Evolutionary conservation across 2,888 invertebrate species (phyloP).

Genomic region (Holacanthella duospinosa): DNA sequence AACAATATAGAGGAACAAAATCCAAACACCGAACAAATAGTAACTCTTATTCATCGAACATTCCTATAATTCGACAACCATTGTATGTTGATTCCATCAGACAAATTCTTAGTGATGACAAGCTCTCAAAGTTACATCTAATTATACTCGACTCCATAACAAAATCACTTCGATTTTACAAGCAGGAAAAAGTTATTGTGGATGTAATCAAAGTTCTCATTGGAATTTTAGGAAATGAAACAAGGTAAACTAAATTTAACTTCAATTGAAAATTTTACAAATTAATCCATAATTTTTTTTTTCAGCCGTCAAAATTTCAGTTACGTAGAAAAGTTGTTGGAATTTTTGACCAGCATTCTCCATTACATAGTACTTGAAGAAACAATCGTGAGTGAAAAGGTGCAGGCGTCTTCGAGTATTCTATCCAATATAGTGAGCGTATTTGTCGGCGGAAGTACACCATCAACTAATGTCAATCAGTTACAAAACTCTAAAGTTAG

Average conservation of each 20-base stretch:
- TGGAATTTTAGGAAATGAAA: not conserved
- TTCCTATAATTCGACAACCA: slow-evolving; percentile 14
- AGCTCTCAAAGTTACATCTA: not conserved
- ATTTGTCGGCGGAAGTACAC: slow-evolving; percentile 1
- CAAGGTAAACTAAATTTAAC: not conserved
- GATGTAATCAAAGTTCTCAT: not conserved
- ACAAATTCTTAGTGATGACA: slow-evolving; percentile 11
- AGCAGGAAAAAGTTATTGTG: not conserved
- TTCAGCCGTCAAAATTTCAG: not conserved
- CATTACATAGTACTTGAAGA: slow-evolving; percentile 3
- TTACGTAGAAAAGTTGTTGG: not conserved
- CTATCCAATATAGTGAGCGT: slow-evolving; percentile 3
- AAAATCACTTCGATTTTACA: slow-evolving; percentile 5
- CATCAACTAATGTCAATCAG: not conserved
- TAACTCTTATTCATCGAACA: slow-evolving; percentile 13
- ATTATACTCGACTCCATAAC: not conserved
- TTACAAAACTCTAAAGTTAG: not conserved
- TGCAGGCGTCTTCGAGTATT: not conserved
- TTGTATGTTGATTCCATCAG: slow-evolving; percentile 14
- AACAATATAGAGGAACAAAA: not conserved
- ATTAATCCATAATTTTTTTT: not conserved
- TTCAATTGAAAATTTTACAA: not conserved
- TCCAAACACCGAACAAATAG: not conserved
- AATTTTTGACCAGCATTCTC: slow-evolving; percentile 1
- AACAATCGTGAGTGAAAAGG: not conserved